Conservation (phyloP, 2,888 invertebrate genomes). For the Rhynchonema sp. region DNA sequence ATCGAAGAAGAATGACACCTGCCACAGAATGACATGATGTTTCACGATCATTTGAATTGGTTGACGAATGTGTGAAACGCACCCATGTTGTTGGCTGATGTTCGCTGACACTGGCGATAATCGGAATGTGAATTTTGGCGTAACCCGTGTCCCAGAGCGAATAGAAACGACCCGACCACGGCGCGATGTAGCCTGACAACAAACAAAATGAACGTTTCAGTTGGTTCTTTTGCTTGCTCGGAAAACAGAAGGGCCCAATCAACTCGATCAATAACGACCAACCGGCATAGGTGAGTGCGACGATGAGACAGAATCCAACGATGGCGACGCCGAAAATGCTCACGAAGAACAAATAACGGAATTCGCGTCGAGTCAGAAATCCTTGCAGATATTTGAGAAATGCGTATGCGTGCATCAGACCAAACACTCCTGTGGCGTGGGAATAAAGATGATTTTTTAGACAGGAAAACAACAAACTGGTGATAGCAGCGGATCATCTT, state of each 20-base stretch:
- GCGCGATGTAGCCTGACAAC: constrained; percentile 59
- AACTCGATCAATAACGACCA: constrained; percentile 1
- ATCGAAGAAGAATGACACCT: constrained; percentile 94
- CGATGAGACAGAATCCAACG: constrained; percentile 60
- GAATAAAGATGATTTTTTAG: too few relatives aligned
- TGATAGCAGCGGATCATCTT: background rate
- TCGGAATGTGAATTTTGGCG: constrained; percentile 96
- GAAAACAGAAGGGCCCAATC: background rate
- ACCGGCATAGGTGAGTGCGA: constrained; percentile 68
- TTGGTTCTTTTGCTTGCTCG: too few relatives aligned
- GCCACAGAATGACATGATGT: constrained; percentile 77
- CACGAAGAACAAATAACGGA: constrained; percentile 58
- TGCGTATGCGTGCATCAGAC: constrained; percentile 68
- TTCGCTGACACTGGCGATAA: constrained; percentile 94
- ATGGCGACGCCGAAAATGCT: constrained; percentile 54
- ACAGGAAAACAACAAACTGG: too few relatives aligned
- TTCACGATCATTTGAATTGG: background rate
- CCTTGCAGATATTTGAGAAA: constrained; percentile 66
- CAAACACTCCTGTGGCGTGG: constrained; percentile 93
- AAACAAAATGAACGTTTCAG: too few relatives aligned
- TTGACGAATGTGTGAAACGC: too few relatives aligned
- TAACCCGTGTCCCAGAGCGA: constrained; percentile 98
- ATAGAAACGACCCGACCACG: constrained; percentile 90
- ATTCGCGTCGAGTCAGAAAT: constrained; percentile 65
- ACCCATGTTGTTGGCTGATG: constrained; percentile 79